phyloP scores from a whole-genome alignment of 30 jellyfish, hydroid and myxozoan species.

The Turritopsis dohrnii region DNA sequence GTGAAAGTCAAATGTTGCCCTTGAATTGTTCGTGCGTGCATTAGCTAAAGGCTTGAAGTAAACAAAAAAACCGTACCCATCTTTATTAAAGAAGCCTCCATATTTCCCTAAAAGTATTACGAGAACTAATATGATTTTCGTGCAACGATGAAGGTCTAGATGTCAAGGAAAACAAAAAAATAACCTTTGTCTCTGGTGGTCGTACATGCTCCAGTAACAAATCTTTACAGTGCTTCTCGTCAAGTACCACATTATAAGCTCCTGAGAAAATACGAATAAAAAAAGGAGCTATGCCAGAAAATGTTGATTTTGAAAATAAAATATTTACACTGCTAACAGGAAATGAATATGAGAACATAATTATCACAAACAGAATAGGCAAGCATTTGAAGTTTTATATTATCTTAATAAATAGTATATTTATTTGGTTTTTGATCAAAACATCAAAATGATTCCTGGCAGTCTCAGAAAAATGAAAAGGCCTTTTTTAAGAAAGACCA shows the following conservation, averaged over 20 bases:
- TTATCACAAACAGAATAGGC: no score
- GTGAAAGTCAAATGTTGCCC: no score
- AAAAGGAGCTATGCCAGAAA: background rate
- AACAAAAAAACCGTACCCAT: background rate
- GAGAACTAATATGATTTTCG: constrained; percentile 58
- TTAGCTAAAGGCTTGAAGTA: background rate
- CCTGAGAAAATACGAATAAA: constrained; percentile 31
- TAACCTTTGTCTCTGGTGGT: constrained; percentile 95
- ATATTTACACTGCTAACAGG: background rate
- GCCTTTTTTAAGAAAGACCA: background rate
- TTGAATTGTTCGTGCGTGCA: no score
- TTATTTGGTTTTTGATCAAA: no score
- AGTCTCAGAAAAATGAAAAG: no score
- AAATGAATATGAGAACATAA: background rate
- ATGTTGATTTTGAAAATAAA: background rate
- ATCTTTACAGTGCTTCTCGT: constrained; percentile 90
- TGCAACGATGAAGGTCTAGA: background rate
- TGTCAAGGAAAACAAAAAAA: background rate
- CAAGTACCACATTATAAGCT: constrained; percentile 76
- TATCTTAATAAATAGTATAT: no score
- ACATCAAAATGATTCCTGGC: no score
- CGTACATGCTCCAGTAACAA: constrained; percentile 70
- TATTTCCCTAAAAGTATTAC: background rate
- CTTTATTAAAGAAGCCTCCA: constrained; percentile 6
- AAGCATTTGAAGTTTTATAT: no score